Evolutionary conservation across 2,888 invertebrate genomes (phyloP).

Genomic region (Dinocampus coccinellae): DNA sequence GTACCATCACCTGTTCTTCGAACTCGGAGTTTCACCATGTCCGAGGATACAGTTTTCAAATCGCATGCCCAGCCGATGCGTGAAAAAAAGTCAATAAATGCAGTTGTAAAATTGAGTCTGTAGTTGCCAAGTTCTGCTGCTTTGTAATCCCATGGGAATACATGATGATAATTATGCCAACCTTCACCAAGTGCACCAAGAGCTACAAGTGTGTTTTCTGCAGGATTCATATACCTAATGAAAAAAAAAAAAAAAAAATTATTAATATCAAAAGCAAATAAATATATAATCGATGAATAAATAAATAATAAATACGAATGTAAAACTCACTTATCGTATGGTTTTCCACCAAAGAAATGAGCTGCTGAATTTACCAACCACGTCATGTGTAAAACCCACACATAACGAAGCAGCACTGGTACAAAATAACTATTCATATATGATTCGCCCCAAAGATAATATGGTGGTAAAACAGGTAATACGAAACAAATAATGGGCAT

Average conservation of each 20-base stretch:
- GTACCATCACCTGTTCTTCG: conserved; percentile 82
- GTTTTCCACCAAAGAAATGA: conserved; percentile 81
- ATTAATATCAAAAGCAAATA: too few species aligned
- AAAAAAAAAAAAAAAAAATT: conserved; percentile 38
- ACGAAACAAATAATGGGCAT: conserved; percentile 80
- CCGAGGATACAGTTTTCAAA: conserved; percentile 82
- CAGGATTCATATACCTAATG: conserved; percentile 81
- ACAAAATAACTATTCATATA: conserved; percentile 77
- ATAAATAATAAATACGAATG: conserved; percentile 16
- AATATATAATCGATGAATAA: too few species aligned
- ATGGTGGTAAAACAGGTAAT: conserved; percentile 79
- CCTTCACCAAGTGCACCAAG: conserved; percentile 85
- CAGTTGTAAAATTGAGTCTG: conserved; percentile 71
- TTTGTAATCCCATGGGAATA: conserved; percentile 94
- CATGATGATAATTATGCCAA: conserved; percentile 96
- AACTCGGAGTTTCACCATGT: conserved; percentile 79
- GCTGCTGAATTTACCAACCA: conserved; percentile 94
- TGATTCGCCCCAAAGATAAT: conserved; percentile 79
- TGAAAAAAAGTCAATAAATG: conserved; percentile 78
- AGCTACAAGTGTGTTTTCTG: conserved; percentile 82
- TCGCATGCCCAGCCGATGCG: conserved; percentile 91
- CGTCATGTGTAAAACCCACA: conserved; percentile 82
- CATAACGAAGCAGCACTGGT: conserved; percentile 80
- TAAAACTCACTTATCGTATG: conserved; percentile 78
- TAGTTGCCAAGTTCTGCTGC: conserved; percentile 84